Conservation (phyloP, 2,113 vertebrate genomes). For the Rhinoderma darwinii region DNA sequence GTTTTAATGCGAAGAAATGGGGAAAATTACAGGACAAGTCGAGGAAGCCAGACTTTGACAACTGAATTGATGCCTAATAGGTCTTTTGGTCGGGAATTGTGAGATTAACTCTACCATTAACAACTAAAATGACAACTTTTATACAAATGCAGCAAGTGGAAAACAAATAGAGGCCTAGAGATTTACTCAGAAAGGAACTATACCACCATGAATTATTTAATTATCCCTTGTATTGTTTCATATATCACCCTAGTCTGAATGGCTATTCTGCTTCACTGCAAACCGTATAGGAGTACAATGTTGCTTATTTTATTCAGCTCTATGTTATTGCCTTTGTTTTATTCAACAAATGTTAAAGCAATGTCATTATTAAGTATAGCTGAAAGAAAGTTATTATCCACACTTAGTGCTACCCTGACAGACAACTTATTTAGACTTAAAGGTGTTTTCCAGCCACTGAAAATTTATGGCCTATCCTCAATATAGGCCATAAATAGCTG, state of each 20-base stretch:
- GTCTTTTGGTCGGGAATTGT: conserved; percentile 20
- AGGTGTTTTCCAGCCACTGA: not conserved
- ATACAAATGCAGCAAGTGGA: conserved; percentile 40
- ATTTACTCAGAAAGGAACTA: not conserved
- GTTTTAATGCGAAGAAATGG: conserved; percentile 33
- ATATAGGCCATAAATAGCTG: no score
- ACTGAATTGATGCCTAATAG: conserved; percentile 49
- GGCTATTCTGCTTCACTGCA: conserved; percentile 17
- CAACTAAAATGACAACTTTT: conserved; percentile 38
- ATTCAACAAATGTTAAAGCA: not conserved
- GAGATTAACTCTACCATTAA: conserved; percentile 42
- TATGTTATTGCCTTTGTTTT: not conserved
- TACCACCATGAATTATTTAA: conserved; percentile 17
- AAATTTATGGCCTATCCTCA: no score
- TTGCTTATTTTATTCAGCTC: conserved; percentile 1
- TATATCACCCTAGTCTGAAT: conserved; percentile 6
- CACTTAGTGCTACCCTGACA: not conserved
- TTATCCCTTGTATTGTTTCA: conserved; percentile 15
- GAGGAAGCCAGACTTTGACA: conserved; percentile 34
- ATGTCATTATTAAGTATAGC: not conserved
- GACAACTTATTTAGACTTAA: not conserved
- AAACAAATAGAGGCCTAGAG: conserved; percentile 12
- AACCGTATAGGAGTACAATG: not conserved
- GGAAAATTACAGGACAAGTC: conserved; percentile 54
- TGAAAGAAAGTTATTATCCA: not conserved